These are phyloP conservation scores for Crotalus viridis DNA, from an alignment of 2,113 vertebrate genomes.

Conservation along the genomic window DNA sequence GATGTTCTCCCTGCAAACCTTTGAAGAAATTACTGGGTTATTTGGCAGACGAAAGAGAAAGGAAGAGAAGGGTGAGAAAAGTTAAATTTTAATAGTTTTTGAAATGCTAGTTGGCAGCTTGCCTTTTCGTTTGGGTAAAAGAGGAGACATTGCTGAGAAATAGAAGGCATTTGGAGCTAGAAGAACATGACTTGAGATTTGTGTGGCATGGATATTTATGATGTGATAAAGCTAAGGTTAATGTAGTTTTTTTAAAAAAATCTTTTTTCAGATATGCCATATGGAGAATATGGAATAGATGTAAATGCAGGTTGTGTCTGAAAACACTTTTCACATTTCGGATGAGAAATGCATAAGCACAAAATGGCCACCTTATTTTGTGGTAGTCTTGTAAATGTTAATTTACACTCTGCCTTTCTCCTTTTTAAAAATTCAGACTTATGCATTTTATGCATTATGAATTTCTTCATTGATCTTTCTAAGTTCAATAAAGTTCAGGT, in stretches of 20 bases:
- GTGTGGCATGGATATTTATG: background rate
- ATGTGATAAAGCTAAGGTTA: background rate
- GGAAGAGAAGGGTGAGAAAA: background rate
- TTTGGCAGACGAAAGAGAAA: background rate
- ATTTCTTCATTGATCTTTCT: background rate
- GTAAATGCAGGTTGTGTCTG: background rate
- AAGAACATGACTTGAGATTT: background rate
- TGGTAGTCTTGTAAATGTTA: background rate
- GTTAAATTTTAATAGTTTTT: background rate
- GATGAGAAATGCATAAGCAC: background rate
- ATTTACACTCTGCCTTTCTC: background rate
- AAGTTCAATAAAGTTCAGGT: background rate
- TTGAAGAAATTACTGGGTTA: background rate
- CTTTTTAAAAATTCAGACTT: background rate
- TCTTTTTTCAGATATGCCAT: background rate
- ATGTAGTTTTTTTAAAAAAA: background rate
- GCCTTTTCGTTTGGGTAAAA: background rate
- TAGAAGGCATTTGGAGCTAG: background rate
- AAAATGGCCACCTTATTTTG: background rate
- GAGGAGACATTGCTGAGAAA: background rate
- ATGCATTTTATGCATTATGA: no score
- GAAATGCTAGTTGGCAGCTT: background rate
- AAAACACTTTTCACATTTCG: background rate
- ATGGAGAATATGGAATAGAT: background rate
- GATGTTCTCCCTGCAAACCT: background rate